Base-by-base conservation (phyloP, 64 coral and sea anemone genomes). In the Montipora foliosa region DNA sequence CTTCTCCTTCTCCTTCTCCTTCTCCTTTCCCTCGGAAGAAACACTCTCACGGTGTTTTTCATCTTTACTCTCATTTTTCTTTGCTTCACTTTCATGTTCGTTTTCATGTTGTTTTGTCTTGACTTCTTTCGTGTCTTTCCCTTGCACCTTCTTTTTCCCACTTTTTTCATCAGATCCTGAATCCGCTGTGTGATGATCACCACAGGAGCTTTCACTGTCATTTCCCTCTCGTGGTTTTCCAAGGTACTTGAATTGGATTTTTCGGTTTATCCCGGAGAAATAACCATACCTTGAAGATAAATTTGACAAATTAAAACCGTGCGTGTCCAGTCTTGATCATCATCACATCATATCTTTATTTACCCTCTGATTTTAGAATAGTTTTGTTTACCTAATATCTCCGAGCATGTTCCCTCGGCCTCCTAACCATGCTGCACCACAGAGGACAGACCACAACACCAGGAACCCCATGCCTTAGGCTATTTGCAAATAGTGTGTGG, bases 241-340 rank as follows among this genome's bases (percentile, higher is more conserved):
- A 64, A 99, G 92, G 53, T 96, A 99, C 45, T 99, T 99, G 29
- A 99, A 77, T 74, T 99, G 98, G 52, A 99, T 77, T 49, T 99
- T 99, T 79, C 98, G 89, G 82, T 99, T 99, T 14, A 99, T 99
- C 16, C 98, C 98, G 55, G 98, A 99, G 45, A 99, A 99, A 89
- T 99, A 93, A 16, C 98, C 98, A 78, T 99, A 99, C 98, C 98
- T 99, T 71, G 8, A 53, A 44, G 46, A 59, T 58, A 75, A 44
- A 11, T 3, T 17, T 44, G 19, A 55, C 29, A 37, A 1, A 37
- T 37, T 37, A 37, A 37, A 37, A 37, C 29, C 29, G 29, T 37
- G 29, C 29, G 37, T 37, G 37, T 37, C 37, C 37, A 37, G 37
- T 37, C 37, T 37, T 37, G 37, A 37, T 37, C 37, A 37, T 37